These are phyloP conservation scores for Prionchulus punctatus DNA, from an alignment of 2,888 invertebrate species.

Conservation along the genomic window DNA sequence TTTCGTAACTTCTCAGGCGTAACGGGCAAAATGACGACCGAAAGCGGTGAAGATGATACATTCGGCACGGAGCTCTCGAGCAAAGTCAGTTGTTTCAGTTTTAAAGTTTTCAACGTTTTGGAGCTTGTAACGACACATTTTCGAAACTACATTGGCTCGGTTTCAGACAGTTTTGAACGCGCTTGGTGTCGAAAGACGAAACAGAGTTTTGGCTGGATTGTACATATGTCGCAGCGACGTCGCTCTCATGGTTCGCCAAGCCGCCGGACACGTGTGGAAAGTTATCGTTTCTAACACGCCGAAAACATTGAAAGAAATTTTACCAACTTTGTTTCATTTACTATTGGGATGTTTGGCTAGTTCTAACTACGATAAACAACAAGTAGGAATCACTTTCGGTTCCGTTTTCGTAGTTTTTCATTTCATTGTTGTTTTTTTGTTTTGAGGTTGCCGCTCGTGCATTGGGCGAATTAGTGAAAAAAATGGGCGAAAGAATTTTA, in stretches of 20 bases:
- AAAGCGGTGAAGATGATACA: slow-evolving; percentile 94
- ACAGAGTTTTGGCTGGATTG: slow-evolving; percentile 75
- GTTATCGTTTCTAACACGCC: slow-evolving; percentile 96
- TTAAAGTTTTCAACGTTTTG: neutral
- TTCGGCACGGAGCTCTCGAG: slow-evolving; percentile 94
- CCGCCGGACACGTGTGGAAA: slow-evolving; percentile 97
- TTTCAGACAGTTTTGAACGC: slow-evolving; percentile 63
- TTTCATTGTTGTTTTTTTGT: neutral
- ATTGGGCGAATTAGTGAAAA: slow-evolving; percentile 84
- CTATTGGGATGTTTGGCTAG: slow-evolving; percentile 84
- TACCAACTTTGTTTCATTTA: slow-evolving; percentile 78
- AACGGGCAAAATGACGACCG: slow-evolving; percentile 96
- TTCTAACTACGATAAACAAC: slow-evolving; percentile 84
- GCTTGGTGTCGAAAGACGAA: slow-evolving; percentile 71
- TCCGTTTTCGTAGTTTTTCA: neutral
- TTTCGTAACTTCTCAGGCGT: slow-evolving; percentile 42
- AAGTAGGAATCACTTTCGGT: slow-evolving; percentile 39
- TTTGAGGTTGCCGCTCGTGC: slow-evolving; percentile 71
- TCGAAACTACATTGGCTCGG: neutral
- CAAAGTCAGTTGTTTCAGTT: slow-evolving; percentile 25
- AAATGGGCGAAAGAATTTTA: slow-evolving; percentile 86
- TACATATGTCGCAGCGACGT: slow-evolving; percentile 97
- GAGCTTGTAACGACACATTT: neutral
- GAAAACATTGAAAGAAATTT: slow-evolving; percentile 79
- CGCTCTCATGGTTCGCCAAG: slow-evolving; percentile 86